Conservation (phyloP, 2,113 vertebrate species). For the Lasiurus borealis region DNA sequence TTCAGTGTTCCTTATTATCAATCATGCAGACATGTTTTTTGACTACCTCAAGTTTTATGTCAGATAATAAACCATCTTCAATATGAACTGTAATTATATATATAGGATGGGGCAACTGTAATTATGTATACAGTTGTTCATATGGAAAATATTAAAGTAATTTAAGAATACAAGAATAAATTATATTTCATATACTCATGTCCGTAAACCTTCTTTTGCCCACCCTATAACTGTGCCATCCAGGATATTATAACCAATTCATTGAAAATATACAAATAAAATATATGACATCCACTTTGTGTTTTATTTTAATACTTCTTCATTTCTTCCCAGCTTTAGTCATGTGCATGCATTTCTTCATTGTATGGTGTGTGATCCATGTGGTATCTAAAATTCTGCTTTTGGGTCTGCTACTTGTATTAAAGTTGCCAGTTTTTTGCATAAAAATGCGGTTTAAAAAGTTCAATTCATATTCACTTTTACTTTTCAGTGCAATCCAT, state of each 20-base stretch:
- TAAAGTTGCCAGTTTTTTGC: neutral
- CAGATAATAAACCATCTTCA: neutral
- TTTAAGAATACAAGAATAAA: neutral
- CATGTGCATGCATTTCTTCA: neutral
- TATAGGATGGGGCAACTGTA: neutral
- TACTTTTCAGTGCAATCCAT: neutral
- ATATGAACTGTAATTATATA: neutral
- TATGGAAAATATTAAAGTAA: neutral
- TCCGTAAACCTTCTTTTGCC: neutral
- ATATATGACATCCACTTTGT: neutral
- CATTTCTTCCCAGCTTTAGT: neutral
- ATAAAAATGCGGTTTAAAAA: neutral
- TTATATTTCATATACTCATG: neutral
- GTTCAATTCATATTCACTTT: neutral
- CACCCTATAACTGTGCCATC: neutral
- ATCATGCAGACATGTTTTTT: neutral
- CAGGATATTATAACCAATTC: neutral
- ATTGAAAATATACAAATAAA: conserved; percentile 21
- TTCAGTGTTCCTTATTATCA: neutral
- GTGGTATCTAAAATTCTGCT: neutral
- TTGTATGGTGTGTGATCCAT: fast-evolving
- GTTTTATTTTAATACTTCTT: neutral
- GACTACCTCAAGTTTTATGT: neutral
- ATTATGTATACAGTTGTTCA: neutral
- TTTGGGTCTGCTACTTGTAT: neutral